Base-by-base conservation (phyloP, 2,797 vertebrate species). In the Mus caroli region DNA sequence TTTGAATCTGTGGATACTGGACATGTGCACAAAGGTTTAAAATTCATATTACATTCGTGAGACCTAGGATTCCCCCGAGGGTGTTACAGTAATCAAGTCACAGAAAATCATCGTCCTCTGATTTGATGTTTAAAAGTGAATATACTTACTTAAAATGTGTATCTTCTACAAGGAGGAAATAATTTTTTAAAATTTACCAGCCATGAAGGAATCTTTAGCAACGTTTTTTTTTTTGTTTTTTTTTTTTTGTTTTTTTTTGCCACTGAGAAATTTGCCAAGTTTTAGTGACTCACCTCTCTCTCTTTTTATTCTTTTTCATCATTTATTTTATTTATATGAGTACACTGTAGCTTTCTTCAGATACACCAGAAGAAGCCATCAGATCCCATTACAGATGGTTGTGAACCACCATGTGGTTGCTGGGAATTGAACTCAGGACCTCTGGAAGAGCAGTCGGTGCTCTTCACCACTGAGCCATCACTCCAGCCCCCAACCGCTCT, bases 41-140 rank as follows among this genome's bases (percentile, higher is more conserved):
- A 94, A 78, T 9, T 87, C 34, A 14, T 46, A 69, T 69, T 4
- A 54, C n/a, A 78, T 84, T 37, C 85, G 56, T 93, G 84, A 88
- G 56, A 75, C n/a, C n/a, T 78, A 75, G 26, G 67, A 67, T 15
- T 15, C 10, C 26, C 28, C n/a, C 31, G 64, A 22, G 24, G 58
- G 4, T 62, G 52, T 84, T 26, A n/a, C 3, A 67, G 26, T 54
- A 80, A 79, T 92, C 62, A 91, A 80, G 50, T 78, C 50, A 31
- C 13, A 92, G 60, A 86, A 89, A 80, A 5, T 52, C 69, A 26
- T 54, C 73, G 15, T 88, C 14, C 22, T 94, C 76, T 52, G 69
- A 75, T 95, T 37, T 85, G 22, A 20, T 40, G 11, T 75, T 95
- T 86, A 85, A 92, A 80, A 91, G 78, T 60, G 37, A 92, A 78